phyloP scores from a whole-genome alignment of 2,113 vertebrate species.

The Carettochelys insculpta region DNA sequence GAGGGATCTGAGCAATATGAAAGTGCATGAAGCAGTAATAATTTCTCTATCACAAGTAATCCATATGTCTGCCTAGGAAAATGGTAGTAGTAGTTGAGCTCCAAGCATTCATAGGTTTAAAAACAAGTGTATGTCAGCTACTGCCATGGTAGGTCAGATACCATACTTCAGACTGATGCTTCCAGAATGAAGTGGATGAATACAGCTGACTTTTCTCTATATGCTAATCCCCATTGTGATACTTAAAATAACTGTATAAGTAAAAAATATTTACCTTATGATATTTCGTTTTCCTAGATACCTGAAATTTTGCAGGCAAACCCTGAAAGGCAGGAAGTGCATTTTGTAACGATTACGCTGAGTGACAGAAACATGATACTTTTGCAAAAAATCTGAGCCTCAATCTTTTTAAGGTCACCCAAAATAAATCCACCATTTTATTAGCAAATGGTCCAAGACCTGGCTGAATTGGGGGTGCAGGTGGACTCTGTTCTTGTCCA shows the following conservation, averaged over 20 bases:
- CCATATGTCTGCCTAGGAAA: not conserved
- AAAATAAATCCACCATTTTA: not conserved
- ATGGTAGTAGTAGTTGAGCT: not conserved
- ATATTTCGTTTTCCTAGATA: constrained; percentile 97
- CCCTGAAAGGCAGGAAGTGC: constrained; percentile 75
- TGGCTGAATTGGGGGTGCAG: not conserved
- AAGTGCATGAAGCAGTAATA: not conserved
- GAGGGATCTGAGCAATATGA: not conserved
- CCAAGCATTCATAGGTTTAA: not conserved
- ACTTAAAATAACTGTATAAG: not conserved
- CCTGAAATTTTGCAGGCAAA: constrained; percentile 97
- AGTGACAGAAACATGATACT: not conserved
- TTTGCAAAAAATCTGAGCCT: not conserved
- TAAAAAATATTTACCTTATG: constrained; percentile 84
- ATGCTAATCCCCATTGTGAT: not conserved
- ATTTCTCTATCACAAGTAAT: not conserved
- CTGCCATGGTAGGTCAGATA: no score
- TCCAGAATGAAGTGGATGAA: not conserved
- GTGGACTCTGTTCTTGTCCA: not conserved
- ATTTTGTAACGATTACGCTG: not conserved
- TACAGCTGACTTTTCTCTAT: not conserved
- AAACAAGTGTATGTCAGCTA: not conserved
- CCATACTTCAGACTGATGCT: not conserved
- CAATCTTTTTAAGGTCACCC: not conserved
- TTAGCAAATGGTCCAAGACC: not conserved